Evolutionary conservation across 2,113 vertebrate genomes (phyloP), one percentile per base, ranked within the genome.

Genomic region (Mirounga angustirostris): DNA sequence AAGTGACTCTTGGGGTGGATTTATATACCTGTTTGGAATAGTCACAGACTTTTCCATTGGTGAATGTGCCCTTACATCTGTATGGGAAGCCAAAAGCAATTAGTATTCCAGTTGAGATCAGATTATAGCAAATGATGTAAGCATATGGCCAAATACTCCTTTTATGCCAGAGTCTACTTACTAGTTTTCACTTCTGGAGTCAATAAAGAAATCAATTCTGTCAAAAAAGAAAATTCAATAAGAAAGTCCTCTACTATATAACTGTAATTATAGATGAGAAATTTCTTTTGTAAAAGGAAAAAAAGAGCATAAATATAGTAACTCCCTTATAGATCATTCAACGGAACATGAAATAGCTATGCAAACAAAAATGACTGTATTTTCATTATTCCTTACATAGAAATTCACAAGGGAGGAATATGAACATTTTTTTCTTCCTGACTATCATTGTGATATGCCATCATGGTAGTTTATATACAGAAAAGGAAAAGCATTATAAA

Each of bases 151-250:
- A 98, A 98, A 98, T 98, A 98, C 91, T 97, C 97, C 91, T 98
- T 98, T 98, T 98, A 97, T 97, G 97, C 97, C 97, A 98, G 89
- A 73, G 96, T 98, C 86, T 95, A 81, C 97, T 98, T 98, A 97
- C 93, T 98, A 95, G 92, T 98, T 98, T 99, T 98, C 87, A 97
- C 98, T 99, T 98, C 97, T 97, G 92, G 79, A 97, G 95, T 98
- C 98, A 98, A 98, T 98, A 98, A 92, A 98, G 92, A 98, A 98
- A 98, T 98, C 98, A 98, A 97, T 99, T 96, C 93, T 46, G 95
- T 97, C 92, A 83, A 98, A 95, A 98, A 98, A 96, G 73, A 97
- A 98, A 98, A 98, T 98, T 98, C 98, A 98, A 89, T 97, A 98
- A 89, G 76, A 98, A 98, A 98, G 93, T 98, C 74, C 54, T 98